Conservation (phyloP, 2,888 invertebrate species). For the Nomada hirtipes region DNA sequence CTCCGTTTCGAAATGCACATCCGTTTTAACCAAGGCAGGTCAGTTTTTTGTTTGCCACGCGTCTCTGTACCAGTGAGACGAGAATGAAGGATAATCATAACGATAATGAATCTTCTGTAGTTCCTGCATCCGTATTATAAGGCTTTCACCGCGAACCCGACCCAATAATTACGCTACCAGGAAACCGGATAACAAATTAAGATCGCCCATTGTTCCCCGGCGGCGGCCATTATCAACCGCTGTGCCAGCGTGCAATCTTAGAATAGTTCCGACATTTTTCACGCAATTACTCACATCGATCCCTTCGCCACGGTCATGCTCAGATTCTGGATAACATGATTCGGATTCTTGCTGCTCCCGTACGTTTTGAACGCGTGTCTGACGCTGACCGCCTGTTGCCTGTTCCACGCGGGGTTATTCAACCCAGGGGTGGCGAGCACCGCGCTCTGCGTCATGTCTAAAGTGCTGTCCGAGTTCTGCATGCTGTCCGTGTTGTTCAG, state of each 20-base stretch:
- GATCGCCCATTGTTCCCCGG: neutral
- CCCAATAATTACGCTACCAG: neutral
- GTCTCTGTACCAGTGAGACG: no score
- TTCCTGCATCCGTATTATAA: no score
- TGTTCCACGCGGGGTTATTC: constrained; percentile 85
- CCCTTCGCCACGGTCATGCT: constrained; percentile 98
- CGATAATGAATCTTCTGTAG: no score
- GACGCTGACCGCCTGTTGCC: constrained; percentile 94
- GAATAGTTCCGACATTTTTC: no score
- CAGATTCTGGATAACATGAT: constrained; percentile 94
- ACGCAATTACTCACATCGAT: constrained; percentile 91
- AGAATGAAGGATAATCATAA: no score
- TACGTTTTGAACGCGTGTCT: constrained; percentile 95
- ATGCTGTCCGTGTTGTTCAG: constrained; percentile 74
- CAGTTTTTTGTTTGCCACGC: no score
- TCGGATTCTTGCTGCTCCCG: constrained; percentile 94
- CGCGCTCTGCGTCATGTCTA: constrained; percentile 75
- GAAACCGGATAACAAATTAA: no score
- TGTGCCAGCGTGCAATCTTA: neutral
- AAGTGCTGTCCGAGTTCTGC: constrained; percentile 73
- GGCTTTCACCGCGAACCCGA: constrained; percentile 6
- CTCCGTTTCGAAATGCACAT: no score
- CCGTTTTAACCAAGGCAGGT: no score
- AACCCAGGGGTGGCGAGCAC: constrained; percentile 81
- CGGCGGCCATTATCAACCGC: neutral